These are phyloP conservation scores for Ceraclea dissimilis DNA, from an alignment of 2,888 invertebrate species.

Conservation along the genomic window DNA sequence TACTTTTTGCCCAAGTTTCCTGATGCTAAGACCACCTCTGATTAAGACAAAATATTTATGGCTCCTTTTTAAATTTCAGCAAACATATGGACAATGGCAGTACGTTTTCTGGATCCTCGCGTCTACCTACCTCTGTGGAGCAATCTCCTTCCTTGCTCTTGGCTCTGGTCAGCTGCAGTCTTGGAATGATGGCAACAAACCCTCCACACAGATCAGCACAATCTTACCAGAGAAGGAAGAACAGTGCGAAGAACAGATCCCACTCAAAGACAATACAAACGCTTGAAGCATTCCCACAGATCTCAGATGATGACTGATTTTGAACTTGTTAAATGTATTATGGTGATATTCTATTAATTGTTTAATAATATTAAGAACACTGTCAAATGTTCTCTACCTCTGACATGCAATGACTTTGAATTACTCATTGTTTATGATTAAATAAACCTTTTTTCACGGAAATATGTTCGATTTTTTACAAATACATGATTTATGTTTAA, in stretches of 20 bases:
- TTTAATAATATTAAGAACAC: no score
- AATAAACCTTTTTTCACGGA: no score
- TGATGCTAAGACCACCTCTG: no score
- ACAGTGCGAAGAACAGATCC: slow-evolving; percentile 32
- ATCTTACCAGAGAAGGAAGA: slow-evolving; percentile 7
- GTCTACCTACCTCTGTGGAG: slow-evolving; percentile 61
- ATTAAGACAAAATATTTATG: no score
- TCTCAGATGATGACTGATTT: slow-evolving; percentile 4
- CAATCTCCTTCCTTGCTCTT: slow-evolving; percentile 53
- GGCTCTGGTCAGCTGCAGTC: slow-evolving; percentile 60
- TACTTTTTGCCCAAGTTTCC: no score
- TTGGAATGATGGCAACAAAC: slow-evolving; percentile 35
- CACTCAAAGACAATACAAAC: slow-evolving; percentile 36
- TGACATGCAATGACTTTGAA: no score
- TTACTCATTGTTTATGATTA: no score
- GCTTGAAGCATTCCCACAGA: slow-evolving; percentile 20
- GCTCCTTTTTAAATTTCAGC: slow-evolving; percentile 36
- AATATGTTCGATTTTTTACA: no score
- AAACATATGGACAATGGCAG: slow-evolving; percentile 71
- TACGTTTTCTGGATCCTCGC: slow-evolving; percentile 76
- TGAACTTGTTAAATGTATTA: not conserved
- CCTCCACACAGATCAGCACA: not conserved
- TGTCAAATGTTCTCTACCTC: no score
- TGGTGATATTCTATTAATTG: not conserved
- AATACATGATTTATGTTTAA: no score